A percentile compares a stretch with the other conserved stretches of the same genome.
Evolutionary conservation across 53 echinoderm and acorn worm genomes (phyloP).

Genomic region (Paracentrotus lividus): DNA sequence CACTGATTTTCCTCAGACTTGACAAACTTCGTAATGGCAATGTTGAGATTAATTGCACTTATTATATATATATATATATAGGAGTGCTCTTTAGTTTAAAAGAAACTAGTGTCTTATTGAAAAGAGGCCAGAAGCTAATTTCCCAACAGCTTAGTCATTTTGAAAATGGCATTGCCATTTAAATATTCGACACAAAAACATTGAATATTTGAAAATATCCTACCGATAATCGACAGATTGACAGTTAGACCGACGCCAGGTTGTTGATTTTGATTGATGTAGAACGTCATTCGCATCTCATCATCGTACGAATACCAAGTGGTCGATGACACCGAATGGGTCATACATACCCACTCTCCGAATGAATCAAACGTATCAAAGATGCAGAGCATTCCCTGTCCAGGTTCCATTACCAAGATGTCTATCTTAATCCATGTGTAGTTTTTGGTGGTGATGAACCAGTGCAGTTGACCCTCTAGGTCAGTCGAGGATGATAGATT

Average conservation of each 20-base stretch:
- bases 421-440: conserved; percentile 21
- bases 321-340: neutral
- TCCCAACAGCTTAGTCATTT: too few relatives aligned
- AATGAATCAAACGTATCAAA: neutral
- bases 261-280: neutral
- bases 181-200: neutral
- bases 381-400: neutral
- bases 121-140: too few relatives aligned
- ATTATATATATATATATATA: too few relatives aligned
- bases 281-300: neutral
- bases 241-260: conserved; percentile 32
- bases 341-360: conserved; percentile 54
- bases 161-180: too few relatives aligned
- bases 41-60: too few relatives aligned
- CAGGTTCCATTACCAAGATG: conserved; percentile 26
- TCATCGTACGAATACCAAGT: conserved; percentile 51
- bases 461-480: neutral
- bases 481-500: neutral
- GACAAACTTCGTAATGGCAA: too few relatives aligned
- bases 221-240: conserved; percentile 17
- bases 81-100: too few relatives aligned
- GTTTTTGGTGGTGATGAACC: conserved; percentile 21
- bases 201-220: neutral
- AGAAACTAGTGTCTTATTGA: too few relatives aligned
- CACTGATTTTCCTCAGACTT: too few relatives aligned